Evolutionary conservation across 92 coral and sea anemone species (phyloP).

Genomic region (Actinernus sp.): DNA sequence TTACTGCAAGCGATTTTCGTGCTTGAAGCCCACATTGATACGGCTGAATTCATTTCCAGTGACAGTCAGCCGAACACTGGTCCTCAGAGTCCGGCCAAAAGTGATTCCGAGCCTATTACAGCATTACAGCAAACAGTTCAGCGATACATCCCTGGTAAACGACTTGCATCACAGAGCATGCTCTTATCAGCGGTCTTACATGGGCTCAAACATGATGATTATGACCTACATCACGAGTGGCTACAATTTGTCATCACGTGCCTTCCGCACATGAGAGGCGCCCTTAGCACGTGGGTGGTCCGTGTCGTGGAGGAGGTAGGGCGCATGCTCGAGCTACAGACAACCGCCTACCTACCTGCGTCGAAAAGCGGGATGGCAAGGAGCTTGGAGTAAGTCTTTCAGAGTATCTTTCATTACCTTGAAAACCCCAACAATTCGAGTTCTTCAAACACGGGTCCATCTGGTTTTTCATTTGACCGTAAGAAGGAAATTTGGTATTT

Average conservation of each 20-base stretch:
- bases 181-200: constrained; percentile 83
- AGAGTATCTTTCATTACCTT: too few relatives aligned
- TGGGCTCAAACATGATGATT: constrained; percentile 84
- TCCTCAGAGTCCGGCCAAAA: constrained; percentile 57
- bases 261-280: constrained; percentile 90
- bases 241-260: constrained; percentile 92
- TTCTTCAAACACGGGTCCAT: too few relatives aligned
- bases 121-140: constrained; percentile 61
- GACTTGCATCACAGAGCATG: constrained; percentile 91
- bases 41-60: constrained; percentile 60
- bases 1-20: constrained; percentile 87
- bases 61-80: constrained; percentile 56
- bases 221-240: constrained; percentile 94
- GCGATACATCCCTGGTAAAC: constrained; percentile 82
- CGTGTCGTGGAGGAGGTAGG: constrained; percentile 89
- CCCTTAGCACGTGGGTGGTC: constrained; percentile 90
- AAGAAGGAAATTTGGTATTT: too few relatives aligned
- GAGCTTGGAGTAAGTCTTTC: neutral
- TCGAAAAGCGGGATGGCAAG: neutral
- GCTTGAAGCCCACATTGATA: constrained; percentile 76
- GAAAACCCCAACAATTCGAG: too few relatives aligned
- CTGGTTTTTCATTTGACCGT: too few relatives aligned
- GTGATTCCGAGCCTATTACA: constrained; percentile 57
- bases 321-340: constrained; percentile 71
- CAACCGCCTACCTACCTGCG: constrained; percentile 52